These are phyloP conservation scores for Rhamphomyia laevipes DNA, from an alignment of 2,888 invertebrate genomes.

Conservation along the genomic window DNA sequence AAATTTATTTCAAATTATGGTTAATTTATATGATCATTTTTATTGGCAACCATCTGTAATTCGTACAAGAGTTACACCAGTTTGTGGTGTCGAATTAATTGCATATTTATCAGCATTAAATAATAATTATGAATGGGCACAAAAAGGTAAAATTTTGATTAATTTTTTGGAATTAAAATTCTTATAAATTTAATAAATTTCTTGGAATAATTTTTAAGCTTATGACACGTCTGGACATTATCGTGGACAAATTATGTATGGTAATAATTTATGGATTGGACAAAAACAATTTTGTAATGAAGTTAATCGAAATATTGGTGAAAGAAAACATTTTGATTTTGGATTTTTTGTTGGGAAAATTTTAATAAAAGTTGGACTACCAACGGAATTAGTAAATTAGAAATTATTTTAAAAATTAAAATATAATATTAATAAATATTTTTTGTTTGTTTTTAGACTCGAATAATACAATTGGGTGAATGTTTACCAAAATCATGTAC, in stretches of 20 bases:
- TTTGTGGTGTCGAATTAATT: slow-evolving; percentile 45
- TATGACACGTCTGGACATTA: slow-evolving; percentile 72
- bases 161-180: neutral
- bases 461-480: slow-evolving; percentile 58
- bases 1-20: slow-evolving; percentile 32
- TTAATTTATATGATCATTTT: slow-evolving; percentile 35
- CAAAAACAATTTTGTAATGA: slow-evolving; percentile 58
- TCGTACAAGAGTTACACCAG: slow-evolving; percentile 38
- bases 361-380: slow-evolving; percentile 22
- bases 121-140: slow-evolving; percentile 59
- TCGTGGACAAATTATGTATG: slow-evolving; percentile 62
- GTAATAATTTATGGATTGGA: slow-evolving; percentile 73
- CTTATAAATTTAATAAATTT: too few species aligned
- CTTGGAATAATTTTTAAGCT: slow-evolving; percentile 39
- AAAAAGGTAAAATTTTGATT: slow-evolving; percentile 51
- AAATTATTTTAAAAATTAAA: neutral
- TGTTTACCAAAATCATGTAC: slow-evolving; percentile 62
- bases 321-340: slow-evolving; percentile 30
- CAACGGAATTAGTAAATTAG: slow-evolving; percentile 25
- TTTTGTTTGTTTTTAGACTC: slow-evolving; percentile 42
- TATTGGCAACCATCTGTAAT: slow-evolving; percentile 34
- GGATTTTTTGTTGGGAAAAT: slow-evolving; percentile 31
- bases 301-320: slow-evolving; percentile 28
- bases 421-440: neutral
- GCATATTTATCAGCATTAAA: slow-evolving; percentile 45